phyloP scores from a whole-genome alignment of 2,797 vertebrate species.

The Serranus cabrilla region DNA sequence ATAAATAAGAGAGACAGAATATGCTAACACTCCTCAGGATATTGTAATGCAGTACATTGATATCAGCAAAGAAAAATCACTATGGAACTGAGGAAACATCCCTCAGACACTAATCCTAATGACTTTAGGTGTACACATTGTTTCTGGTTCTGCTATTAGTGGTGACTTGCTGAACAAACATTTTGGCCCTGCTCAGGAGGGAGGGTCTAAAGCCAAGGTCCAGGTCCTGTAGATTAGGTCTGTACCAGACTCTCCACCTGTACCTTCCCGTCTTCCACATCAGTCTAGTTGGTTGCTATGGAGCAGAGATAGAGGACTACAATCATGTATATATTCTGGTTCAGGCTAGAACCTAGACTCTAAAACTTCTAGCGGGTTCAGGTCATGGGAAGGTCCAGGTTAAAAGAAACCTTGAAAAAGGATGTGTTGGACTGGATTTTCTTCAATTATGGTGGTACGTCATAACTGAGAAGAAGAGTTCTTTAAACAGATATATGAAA shows the following conservation, averaged over 20 bases:
- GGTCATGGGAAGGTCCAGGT: background rate
- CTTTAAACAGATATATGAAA: too few species aligned
- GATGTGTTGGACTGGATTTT: background rate
- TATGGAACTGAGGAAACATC: background rate
- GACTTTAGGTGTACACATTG: background rate
- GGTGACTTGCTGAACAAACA: background rate
- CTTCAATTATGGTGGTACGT: background rate
- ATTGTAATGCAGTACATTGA: conserved; percentile 3
- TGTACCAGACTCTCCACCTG: too few species aligned
- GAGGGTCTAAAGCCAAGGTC: background rate
- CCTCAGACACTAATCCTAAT: background rate
- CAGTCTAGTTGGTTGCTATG: too few species aligned
- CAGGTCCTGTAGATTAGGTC: background rate
- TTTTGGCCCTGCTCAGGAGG: background rate
- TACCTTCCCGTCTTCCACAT: too few species aligned
- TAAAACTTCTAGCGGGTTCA: too few species aligned
- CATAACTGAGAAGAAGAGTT: background rate
- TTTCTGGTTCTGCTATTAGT: too few species aligned
- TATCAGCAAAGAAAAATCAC: background rate
- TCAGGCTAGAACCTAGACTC: background rate
- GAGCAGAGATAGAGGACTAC: too few species aligned
- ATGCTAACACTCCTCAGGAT: background rate
- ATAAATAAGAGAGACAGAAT: background rate
- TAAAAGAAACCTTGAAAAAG: background rate
- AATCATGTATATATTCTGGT: too few species aligned